Base-by-base conservation (phyloP, 2,888 invertebrate genomes). In the Patella ulyssiponensis region DNA sequence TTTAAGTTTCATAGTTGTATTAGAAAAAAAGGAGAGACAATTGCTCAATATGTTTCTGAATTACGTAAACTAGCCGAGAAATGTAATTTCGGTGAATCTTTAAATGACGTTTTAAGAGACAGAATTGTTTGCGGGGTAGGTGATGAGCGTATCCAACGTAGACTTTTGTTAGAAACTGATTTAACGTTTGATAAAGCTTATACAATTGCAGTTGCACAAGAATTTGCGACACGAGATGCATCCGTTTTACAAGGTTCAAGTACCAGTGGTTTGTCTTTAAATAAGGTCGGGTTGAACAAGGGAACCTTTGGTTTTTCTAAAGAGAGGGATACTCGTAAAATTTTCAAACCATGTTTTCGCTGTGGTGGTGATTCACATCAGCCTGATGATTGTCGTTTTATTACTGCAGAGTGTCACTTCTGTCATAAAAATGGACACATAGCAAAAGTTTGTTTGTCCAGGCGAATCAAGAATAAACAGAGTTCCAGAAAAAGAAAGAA, bases 101-200 rank as follows among this genome's bases (percentile, higher is more conserved):
- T n/a, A n/a, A n/a, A n/a, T n/a, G n/a, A n/a, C n/a, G n/a, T n/a
- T n/a, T n/a, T n/a, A n/a, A n/a, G n/a, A n/a, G n/a, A n/a, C n/a
- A n/a, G n/a, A n/a, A n/a, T n/a, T n/a, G n/a, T n/a, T n/a, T n/a
- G n/a, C n/a, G n/a, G 54, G 17, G 54, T 54, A 27, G 27, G 27
- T 64, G 58, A 64, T 20, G 58, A 64, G 20, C n/a, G 58, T n/a
- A 64, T 64, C n/a, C 58, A 64, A 64, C n/a, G 58, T n/a, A n/a
- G 58, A 64, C 20, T 64, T n/a, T 64, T 64, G 58, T n/a, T n/a
- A 20, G 58, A 64, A 64, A 5, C 58, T 15, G 58, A 58, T 7
- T 64, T 64, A 64, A 64, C n/a, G 20, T 64, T 64, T 11, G 58
- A 64, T n/a, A 64, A 64, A n/a, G 58, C 58, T 11, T 64, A 64